These are phyloP conservation scores for Ectropis grisescens DNA, from an alignment of 1,140 invertebrate species.

Conservation along the genomic window DNA sequence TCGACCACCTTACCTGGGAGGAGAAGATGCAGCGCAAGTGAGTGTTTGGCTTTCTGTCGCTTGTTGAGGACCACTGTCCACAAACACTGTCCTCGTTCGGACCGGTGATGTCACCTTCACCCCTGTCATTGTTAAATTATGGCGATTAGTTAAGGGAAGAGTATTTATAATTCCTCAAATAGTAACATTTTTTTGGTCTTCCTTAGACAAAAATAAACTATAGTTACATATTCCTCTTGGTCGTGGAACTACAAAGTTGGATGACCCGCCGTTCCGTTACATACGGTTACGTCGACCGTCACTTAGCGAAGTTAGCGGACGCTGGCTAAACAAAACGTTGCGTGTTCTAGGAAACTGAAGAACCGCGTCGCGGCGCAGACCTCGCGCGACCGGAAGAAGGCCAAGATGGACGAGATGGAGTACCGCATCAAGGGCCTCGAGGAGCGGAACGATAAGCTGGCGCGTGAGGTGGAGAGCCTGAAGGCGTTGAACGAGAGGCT, in stretches of 20 bases:
- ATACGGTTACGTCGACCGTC: constrained; percentile 9
- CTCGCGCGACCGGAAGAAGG: constrained; percentile 96
- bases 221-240: too few species aligned
- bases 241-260: too few species aligned
- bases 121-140: too few species aligned
- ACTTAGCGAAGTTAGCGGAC: too few species aligned
- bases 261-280: constrained; percentile 4
- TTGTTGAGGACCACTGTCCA: too few species aligned
- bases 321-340: too few species aligned
- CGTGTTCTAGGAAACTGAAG: constrained; percentile 86
- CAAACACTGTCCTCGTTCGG: too few species aligned
- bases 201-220: too few species aligned
- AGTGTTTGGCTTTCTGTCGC: constrained; percentile 46
- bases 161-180: too few species aligned
- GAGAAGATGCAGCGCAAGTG: constrained; percentile 88
- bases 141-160: too few species aligned
- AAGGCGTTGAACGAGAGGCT: constrained; percentile 77
- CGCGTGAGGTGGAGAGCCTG: constrained; percentile 75
- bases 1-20: constrained; percentile 86
- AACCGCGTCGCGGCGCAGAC: constrained; percentile 98
- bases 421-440: constrained; percentile 75
- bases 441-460: constrained; percentile 75
- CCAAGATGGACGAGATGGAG: constrained; percentile 91
- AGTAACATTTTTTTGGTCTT: too few species aligned
- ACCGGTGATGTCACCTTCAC: too few species aligned